Percentiles rank a stretch among this genome's conserved stretches.
Conservation (phyloP, 53 echinoderm and acorn worm genomes). For the Hippasteria phrygiana region DNA sequence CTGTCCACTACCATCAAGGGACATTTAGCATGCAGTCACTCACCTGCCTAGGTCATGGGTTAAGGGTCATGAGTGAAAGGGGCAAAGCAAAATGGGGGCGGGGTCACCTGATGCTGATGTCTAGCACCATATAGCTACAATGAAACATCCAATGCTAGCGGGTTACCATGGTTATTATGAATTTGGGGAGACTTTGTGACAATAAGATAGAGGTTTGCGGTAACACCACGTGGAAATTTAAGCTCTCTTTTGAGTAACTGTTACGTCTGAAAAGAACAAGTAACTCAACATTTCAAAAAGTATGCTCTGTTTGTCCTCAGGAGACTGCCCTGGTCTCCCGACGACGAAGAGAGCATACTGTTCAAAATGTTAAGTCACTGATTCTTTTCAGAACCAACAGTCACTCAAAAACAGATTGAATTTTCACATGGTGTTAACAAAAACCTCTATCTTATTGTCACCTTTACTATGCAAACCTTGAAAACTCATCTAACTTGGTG, state of each 20-base stretch:
- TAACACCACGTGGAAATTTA: neutral
- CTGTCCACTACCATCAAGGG: slow-evolving; percentile 2
- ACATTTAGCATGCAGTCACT: slow-evolving; percentile 45
- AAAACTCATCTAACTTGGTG: no score
- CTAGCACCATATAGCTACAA: slow-evolving; percentile 54
- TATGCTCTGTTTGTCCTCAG: no score
- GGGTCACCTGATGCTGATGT: slow-evolving; percentile 43
- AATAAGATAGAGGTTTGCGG: neutral
- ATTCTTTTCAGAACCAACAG: no score
- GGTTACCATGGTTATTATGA: slow-evolving; percentile 4
- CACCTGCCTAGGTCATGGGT: slow-evolving; percentile 35
- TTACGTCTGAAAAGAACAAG: no score
- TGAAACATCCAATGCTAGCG: slow-evolving; percentile 33
- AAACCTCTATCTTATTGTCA: no score
- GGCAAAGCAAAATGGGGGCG: slow-evolving; percentile 52
- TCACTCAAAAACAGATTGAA: no score
- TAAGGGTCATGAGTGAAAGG: slow-evolving; percentile 59
- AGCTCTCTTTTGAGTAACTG: neutral
- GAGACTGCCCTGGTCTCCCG: no score
- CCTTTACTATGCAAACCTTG: no score
- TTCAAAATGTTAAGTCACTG: no score
- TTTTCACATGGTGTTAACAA: no score
- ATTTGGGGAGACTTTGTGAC: neutral
- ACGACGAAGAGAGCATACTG: no score
- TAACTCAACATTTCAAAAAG: no score